Evolutionary conservation across 2,888 invertebrate genomes (phyloP).

Genomic region (Lucinisca nassula): DNA sequence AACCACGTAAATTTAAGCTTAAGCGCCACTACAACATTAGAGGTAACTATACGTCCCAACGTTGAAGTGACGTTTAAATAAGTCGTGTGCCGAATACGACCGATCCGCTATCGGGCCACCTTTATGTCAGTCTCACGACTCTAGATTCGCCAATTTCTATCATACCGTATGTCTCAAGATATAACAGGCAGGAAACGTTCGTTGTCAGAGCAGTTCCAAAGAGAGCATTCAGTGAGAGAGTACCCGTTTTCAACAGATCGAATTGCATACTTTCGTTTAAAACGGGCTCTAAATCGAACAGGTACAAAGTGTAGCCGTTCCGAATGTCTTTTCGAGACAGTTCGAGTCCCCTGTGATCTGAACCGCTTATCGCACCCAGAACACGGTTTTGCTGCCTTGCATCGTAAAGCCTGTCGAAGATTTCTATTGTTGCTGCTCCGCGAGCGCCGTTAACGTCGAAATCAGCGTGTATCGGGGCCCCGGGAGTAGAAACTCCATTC

Average conservation of each 20-base stretch:
- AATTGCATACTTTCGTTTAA: neutral
- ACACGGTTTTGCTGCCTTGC: neutral
- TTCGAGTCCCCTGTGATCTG: neutral
- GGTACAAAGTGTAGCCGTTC: neutral
- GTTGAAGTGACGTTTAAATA: no score
- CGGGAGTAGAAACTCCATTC: conserved; percentile 8
- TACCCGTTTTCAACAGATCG: neutral
- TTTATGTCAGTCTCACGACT: neutral
- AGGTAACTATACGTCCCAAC: no score
- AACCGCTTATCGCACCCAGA: neutral
- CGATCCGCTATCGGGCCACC: no score
- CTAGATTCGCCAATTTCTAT: conserved; percentile 8
- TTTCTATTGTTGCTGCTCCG: neutral
- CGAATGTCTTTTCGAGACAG: neutral
- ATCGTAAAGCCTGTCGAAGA: neutral
- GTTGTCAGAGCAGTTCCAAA: neutral
- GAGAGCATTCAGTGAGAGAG: neutral
- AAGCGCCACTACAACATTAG: no score
- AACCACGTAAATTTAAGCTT: no score
- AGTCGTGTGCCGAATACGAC: no score
- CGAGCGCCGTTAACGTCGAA: neutral
- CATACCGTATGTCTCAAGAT: neutral
- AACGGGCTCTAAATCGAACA: conserved; percentile 1
- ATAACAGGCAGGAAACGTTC: neutral
- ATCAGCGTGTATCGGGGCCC: neutral